phyloP scores from a whole-genome alignment of 2,888 invertebrate genomes.

The Eupsilia transversa region DNA sequence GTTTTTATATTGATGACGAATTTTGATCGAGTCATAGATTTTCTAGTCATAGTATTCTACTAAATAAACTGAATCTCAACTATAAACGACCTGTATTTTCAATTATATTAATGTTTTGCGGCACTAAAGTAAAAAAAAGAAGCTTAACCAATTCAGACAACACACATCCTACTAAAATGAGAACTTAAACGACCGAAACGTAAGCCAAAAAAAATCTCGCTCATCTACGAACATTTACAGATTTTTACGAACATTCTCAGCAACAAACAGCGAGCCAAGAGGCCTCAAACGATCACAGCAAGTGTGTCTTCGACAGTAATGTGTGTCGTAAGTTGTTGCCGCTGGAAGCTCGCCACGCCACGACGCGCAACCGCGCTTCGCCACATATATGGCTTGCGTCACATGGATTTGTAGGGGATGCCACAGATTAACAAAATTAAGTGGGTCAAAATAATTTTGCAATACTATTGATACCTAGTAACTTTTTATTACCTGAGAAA shows the following conservation, averaged over 20 bases:
- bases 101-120: too few species aligned
- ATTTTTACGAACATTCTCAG: slow-evolving; percentile 42
- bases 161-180: not conserved
- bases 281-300: slow-evolving; percentile 38
- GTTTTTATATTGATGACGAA: slow-evolving; percentile 35
- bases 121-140: not conserved
- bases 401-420: not conserved
- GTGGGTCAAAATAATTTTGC: not conserved
- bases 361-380: slow-evolving; percentile 24
- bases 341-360: slow-evolving; percentile 59
- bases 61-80: not conserved
- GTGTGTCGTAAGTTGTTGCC: slow-evolving; percentile 43
- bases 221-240: slow-evolving; percentile 10
- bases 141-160: not conserved
- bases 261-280: slow-evolving; percentile 35
- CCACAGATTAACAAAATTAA: slow-evolving; percentile 16
- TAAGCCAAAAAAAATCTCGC: slow-evolving; percentile 44
- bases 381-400: not conserved
- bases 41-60: too few species aligned
- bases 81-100: not conserved
- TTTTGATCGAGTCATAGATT: slow-evolving; percentile 1
- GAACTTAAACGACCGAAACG: not conserved
- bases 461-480: not conserved
- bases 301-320: slow-evolving; percentile 64
- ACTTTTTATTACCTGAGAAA: not conserved